A percentile compares a stretch with the other conserved stretches of the same genome.
These are phyloP conservation scores for Caenorhabditis sp. DNA, from an alignment of 2,888 invertebrate genomes.

Conservation along the genomic window DNA sequence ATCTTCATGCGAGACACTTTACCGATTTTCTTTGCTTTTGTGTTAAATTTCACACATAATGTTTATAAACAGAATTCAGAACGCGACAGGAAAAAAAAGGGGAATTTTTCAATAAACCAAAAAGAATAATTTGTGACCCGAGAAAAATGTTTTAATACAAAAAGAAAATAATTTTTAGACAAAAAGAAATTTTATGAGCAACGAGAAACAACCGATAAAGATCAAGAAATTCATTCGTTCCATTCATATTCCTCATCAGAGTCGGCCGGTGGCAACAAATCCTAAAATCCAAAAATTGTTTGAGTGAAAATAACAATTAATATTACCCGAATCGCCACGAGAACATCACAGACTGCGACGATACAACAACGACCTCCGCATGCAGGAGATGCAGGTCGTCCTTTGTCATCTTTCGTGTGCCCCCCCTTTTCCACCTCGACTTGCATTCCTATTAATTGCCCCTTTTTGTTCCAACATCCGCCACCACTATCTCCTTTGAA, in stretches of 20 bases:
- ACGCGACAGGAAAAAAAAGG: too few relatives aligned
- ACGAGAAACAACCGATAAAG: not conserved
- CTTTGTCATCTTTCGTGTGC: constrained; percentile 14
- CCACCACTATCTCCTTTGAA: constrained; percentile 58
- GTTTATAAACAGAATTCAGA: too few relatives aligned
- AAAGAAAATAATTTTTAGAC: too few relatives aligned
- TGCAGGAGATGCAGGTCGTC: too few relatives aligned
- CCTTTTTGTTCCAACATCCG: constrained; percentile 51
- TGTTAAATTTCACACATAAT: too few relatives aligned
- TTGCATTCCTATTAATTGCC: constrained; percentile 52
- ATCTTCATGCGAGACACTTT: too few relatives aligned
- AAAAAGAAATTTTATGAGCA: too few relatives aligned
- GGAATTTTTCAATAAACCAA: too few relatives aligned
- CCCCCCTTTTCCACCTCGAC: constrained; percentile 35
- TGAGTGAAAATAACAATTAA: constrained; percentile 48
- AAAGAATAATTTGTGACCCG: too few relatives aligned
- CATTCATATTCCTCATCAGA: constrained; percentile 45
- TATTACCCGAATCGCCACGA: constrained; percentile 42
- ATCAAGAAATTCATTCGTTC: constrained; percentile 43
- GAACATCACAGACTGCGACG: constrained; percentile 31
- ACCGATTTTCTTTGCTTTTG: too few relatives aligned
- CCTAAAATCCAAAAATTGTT: constrained; percentile 54
- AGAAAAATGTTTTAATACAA: too few relatives aligned
- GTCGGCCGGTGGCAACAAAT: constrained; percentile 52
- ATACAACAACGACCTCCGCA: constrained; percentile 43